These are phyloP conservation scores for Sakesphorus luctuosus DNA, from an alignment of 2,113 vertebrate species.

Conservation along the genomic window DNA sequence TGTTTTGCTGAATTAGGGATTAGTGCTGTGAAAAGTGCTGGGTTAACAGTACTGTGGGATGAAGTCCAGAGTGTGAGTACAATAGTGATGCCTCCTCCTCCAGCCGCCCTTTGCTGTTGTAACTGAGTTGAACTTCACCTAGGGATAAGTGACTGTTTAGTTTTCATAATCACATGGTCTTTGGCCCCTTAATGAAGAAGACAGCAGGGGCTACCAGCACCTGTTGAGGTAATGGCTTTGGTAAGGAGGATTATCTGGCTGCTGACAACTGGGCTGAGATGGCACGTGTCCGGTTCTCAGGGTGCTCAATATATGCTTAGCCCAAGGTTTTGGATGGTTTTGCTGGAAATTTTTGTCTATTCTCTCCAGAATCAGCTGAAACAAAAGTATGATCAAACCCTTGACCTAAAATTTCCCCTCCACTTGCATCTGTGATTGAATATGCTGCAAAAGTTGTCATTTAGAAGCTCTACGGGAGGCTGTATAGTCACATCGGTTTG, in stretches of 20 bases:
- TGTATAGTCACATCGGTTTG: neutral
- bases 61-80: neutral
- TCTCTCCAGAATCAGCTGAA: neutral
- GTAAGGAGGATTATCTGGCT: neutral
- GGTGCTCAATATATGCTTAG: neutral
- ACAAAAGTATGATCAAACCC: neutral
- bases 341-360: neutral
- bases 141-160: conserved; percentile 43
- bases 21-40: conserved; percentile 20
- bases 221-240: conserved; percentile 19
- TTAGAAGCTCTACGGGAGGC: neutral
- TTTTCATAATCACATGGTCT: neutral
- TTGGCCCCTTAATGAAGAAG: conserved; percentile 30
- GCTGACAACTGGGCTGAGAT: neutral
- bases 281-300: fast-evolving
- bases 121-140: conserved; percentile 30
- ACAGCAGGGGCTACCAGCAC: conserved; percentile 10
- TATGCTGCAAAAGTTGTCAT: neutral
- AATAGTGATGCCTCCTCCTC: neutral
- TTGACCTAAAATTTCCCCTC: neutral
- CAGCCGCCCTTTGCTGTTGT: neutral
- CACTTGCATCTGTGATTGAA: neutral
- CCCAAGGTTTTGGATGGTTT: neutral
- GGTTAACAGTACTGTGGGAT: conserved; percentile 6
- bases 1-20: conserved; percentile 43